phyloP scores from a whole-genome alignment of 1,140 invertebrate species.

The Drosophila orena region DNA sequence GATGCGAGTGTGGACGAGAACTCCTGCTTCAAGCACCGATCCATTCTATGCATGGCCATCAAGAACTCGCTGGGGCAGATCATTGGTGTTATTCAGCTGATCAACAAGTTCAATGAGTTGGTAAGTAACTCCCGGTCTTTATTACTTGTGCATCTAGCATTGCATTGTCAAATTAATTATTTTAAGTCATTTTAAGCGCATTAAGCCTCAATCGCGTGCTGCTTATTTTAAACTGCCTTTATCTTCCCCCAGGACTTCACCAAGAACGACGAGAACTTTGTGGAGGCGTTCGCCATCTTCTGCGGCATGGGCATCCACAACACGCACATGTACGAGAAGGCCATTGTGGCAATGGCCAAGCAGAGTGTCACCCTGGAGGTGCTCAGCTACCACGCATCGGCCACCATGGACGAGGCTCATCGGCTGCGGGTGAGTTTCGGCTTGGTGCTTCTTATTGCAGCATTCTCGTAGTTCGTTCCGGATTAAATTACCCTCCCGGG shows the following conservation, averaged over 20 bases:
- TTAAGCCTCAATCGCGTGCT: too few species aligned
- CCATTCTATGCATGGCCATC: conserved; percentile 96
- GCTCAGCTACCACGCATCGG: conserved; percentile 97
- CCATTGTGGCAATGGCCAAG: conserved; percentile 96
- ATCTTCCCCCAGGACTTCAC: conserved; percentile 87
- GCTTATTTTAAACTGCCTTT: not conserved
- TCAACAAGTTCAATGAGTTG: conserved; percentile 96
- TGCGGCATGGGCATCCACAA: conserved; percentile 99
- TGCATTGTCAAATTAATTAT: too few species aligned
- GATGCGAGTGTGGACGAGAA: conserved; percentile 93
- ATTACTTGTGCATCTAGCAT: too few species aligned
- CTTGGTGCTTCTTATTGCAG: not conserved
- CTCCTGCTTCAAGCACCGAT: conserved; percentile 92
- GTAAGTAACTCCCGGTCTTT: conserved; percentile 71
- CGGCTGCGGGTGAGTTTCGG: conserved; percentile 90
- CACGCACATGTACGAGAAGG: conserved; percentile 98
- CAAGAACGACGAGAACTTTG: conserved; percentile 96
- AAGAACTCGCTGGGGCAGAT: conserved; percentile 95
- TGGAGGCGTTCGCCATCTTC: conserved; percentile 98
- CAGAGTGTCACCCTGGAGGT: conserved; percentile 98
- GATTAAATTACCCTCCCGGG: conserved; percentile 44
- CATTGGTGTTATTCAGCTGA: conserved; percentile 95
- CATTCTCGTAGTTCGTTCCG: conserved; percentile 9
- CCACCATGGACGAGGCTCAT: conserved; percentile 94
- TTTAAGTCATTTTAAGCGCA: too few species aligned